Base-by-base conservation (phyloP, 1,140 invertebrate species). In the Lethrus apterus region DNA sequence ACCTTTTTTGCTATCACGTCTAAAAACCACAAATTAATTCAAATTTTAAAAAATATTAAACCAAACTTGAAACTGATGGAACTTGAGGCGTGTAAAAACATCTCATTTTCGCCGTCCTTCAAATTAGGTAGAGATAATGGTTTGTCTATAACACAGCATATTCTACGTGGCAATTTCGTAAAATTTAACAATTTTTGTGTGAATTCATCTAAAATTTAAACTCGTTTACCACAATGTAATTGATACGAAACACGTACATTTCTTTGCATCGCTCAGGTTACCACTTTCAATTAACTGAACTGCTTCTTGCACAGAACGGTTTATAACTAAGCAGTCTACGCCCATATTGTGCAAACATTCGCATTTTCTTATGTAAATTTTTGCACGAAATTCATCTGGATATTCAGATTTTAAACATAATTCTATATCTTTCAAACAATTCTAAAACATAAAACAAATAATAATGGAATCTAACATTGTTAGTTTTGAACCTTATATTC, bases 1-100 rank as follows among this genome's bases (percentile, higher is more conserved):
- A 20, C 77, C 76, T 58, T 69, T 70, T 14, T 64, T 50, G 47
- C 56, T 44, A 31, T 68, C 58, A 45, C 65, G 63, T 50, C 61
- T 66, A 29, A 46, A 57, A 57, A 36, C 23, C 42, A 32, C 19
- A 21, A 26, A 30, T 33, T 30, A 33, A 35, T 9, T 15, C 8
- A 44, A 38, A 26, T 47, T 19, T 13, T 45, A 20, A 9, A 33
- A 41, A 9, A 15, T 18, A 29, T 24, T 13, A 7, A 47, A 24
- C 23, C n/a, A 44, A 29, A 42, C 63, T 51, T 56, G 44, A 64
- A 51, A 47, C 55, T 53, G n/a, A 65, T 44, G 52, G 51, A 54
- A 11, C 52, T 44, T 20, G 62, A 62, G 10, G 63, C 60, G 52
- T 50, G 58, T 14, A 52, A 48, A 48, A 63, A 63, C 26, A 46